Conservation (phyloP, 35 echinoderm and acorn worm genomes). For the Apostichopus japonicus region DNA sequence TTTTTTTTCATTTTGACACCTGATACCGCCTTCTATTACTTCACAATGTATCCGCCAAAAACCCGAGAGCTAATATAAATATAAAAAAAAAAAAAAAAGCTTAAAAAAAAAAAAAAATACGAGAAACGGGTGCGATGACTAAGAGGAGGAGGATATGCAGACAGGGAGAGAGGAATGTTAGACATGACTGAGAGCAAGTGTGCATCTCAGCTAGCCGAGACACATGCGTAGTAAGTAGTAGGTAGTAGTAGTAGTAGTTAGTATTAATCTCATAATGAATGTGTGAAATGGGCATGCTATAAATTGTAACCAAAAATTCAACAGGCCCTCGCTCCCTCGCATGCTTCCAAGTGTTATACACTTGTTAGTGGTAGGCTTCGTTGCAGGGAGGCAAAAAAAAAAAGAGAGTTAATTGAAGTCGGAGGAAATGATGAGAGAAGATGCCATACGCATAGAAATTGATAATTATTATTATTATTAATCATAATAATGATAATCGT, state of each 20-base stretch:
- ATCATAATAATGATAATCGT: too few relatives aligned
- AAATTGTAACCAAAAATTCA: constrained; percentile 52
- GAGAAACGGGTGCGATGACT: neutral
- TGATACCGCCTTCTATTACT: constrained; percentile 19
- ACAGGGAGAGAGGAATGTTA: constrained; percentile 35
- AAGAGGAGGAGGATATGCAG: constrained; percentile 21
- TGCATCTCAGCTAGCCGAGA: constrained; percentile 21
- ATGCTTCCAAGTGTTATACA: too few relatives aligned
- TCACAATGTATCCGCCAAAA: constrained; percentile 10
- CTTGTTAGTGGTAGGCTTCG: neutral
- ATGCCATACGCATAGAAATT: neutral
- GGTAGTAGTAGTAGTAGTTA: neutral
- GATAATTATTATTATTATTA: neutral
- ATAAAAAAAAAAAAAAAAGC: too few relatives aligned
- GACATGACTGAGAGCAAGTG: constrained; percentile 23
- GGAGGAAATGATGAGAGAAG: neutral
- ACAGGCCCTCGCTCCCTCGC: neutral
- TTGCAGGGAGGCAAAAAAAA: neutral
- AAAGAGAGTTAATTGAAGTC: neutral
- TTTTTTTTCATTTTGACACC: constrained; percentile 17
- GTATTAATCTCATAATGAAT: constrained; percentile 33
- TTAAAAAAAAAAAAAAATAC: neutral
- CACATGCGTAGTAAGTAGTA: neutral
- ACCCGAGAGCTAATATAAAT: constrained; percentile 5
- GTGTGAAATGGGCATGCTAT: constrained; percentile 7